Evolutionary conservation across 2,797 vertebrate species (phyloP).

Genomic region (Danio albolineatus): DNA sequence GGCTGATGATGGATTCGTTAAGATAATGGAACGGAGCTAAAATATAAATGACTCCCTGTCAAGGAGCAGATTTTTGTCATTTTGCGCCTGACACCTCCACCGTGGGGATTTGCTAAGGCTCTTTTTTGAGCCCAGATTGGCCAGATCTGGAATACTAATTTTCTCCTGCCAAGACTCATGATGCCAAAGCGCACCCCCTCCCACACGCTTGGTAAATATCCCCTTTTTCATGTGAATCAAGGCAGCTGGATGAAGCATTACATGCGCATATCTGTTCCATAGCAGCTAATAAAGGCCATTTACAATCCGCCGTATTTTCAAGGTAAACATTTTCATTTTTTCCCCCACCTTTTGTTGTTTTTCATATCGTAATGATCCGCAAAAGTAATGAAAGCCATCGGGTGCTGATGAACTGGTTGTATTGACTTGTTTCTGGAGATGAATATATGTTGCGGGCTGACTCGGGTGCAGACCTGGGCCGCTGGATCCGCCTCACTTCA

Average conservation of each 20-base stretch:
- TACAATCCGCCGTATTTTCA: slow-evolving; percentile 3
- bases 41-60: slow-evolving; percentile 99
- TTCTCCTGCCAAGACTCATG: slow-evolving; percentile 76
- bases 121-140: slow-evolving; percentile 84
- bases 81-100: slow-evolving; percentile 93
- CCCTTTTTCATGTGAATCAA: slow-evolving; percentile 44
- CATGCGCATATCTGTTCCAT: background rate
- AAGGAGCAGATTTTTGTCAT: slow-evolving; percentile 99
- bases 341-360: slow-evolving; percentile 34
- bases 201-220: slow-evolving; percentile 52
- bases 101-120: slow-evolving; percentile 83
- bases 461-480: slow-evolving; percentile 65
- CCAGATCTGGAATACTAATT: slow-evolving; percentile 88
- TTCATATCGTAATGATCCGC: slow-evolving; percentile 49
- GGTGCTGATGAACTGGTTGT: slow-evolving; percentile 68
- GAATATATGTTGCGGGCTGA: slow-evolving; percentile 75
- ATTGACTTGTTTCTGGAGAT: slow-evolving; percentile 76
- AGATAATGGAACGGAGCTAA: slow-evolving; percentile 99
- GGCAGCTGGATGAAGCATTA: slow-evolving; percentile 19
- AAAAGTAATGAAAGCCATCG: slow-evolving; percentile 63
- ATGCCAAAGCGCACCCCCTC: slow-evolving; percentile 65
- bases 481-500: slow-evolving; percentile 66
- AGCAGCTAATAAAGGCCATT: slow-evolving; percentile 29
- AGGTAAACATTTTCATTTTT: slow-evolving; percentile 9
- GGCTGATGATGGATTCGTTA: slow-evolving; percentile 99